These are phyloP conservation scores for Glareola pratincola DNA, from an alignment of 2,113 vertebrate genomes.

Conservation along the genomic window DNA sequence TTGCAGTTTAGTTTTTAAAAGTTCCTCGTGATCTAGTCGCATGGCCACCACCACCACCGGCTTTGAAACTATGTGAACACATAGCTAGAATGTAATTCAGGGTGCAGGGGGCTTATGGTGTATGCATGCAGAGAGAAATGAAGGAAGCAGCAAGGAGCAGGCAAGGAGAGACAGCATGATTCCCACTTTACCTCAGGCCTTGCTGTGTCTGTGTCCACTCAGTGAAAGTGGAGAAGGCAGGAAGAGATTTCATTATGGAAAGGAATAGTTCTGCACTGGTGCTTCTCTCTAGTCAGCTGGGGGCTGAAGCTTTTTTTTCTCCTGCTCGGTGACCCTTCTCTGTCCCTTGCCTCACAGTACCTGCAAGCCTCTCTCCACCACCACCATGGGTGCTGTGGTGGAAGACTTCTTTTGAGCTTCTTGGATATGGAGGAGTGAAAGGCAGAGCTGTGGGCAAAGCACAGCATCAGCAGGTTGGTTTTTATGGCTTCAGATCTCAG, in stretches of 20 bases:
- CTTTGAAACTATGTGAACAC: not conserved
- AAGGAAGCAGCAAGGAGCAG: not conserved
- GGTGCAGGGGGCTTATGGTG: not conserved
- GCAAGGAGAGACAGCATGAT: rapidly evolving
- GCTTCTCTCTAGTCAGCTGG: not conserved
- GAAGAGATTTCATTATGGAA: not conserved
- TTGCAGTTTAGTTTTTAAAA: not conserved
- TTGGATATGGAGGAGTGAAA: not conserved
- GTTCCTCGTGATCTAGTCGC: not conserved
- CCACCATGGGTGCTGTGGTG: not conserved
- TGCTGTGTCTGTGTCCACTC: not conserved
- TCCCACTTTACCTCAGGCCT: not conserved
- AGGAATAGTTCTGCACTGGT: not conserved
- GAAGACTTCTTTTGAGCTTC: not conserved
- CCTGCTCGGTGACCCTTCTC: not conserved
- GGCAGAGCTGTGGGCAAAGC: not conserved
- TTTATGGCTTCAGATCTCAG: not conserved
- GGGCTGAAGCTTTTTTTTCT: not conserved
- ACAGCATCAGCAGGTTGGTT: not conserved
- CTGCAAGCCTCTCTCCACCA: not conserved
- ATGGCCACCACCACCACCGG: rapidly evolving
- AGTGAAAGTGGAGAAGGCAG: not conserved
- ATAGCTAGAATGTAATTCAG: not conserved
- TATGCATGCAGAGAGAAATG: not conserved
- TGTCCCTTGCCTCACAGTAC: not conserved